phyloP scores from a whole-genome alignment of 2,113 vertebrate species.

The Crotophaga sulcirostris region DNA sequence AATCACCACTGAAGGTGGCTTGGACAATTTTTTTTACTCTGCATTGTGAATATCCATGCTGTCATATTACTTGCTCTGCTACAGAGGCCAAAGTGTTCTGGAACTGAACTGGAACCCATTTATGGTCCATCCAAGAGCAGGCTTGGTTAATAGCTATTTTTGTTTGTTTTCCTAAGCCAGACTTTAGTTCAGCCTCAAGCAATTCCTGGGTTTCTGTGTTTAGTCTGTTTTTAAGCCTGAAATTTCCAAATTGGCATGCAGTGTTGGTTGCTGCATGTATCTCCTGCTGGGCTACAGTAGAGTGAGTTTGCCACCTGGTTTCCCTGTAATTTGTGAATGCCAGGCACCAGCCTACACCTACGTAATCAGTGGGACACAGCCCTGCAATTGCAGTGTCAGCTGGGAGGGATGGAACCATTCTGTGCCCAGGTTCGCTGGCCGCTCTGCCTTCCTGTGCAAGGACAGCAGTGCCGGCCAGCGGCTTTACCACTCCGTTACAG shows the following conservation, averaged over 20 bases:
- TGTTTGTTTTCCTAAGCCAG: background rate
- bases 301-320: background rate
- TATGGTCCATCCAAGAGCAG: background rate
- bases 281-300: background rate
- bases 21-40: background rate
- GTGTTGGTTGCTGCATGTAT: fast-evolving
- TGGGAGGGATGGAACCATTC: background rate
- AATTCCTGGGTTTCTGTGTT: background rate
- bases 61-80: background rate
- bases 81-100: background rate
- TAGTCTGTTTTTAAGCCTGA: background rate
- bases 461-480: background rate
- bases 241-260: background rate
- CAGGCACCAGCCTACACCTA: background rate
- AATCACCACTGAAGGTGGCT: background rate
- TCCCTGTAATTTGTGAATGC: fast-evolving
- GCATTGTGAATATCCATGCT: background rate
- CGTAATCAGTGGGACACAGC: fast-evolving
- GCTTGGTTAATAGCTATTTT: background rate
- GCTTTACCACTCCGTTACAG: background rate
- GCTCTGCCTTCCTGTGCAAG: background rate
- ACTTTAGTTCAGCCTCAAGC: background rate
- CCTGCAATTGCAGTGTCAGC: background rate
- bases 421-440: background rate
- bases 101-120: background rate